Base-by-base conservation (phyloP, 2,113 vertebrate species). In the Brienomyrus brachyistius region DNA sequence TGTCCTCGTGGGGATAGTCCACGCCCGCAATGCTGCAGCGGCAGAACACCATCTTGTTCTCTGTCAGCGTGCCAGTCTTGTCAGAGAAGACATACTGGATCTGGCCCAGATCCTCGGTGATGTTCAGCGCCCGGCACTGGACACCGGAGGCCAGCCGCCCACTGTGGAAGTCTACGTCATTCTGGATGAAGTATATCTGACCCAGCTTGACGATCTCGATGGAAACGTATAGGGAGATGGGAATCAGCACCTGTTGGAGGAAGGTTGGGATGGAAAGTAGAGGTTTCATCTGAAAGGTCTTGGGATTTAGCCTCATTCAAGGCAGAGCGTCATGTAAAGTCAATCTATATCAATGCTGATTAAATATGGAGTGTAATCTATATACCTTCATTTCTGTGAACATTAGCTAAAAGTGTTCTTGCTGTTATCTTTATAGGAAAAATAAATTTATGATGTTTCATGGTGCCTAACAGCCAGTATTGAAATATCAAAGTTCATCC, bases 1-100 rank as follows among this genome's bases (percentile, higher is more conserved):
- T 99, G 89, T 98, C 98, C 83, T 96, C 92, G 70, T 99, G 98
- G 90, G 97, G 96, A 89, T 99, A 99, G 88, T 99, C 98, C 3
- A 95, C 94, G 17, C 98, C 98, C n/a, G 96, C 97, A 88, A 99
- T 96, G 89, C 96, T 98, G 92, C 98, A 99, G 43, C 98, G 96
- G 35, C 96, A 94, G 92, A 99, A 99, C 92, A 98, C 97, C 98
- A 99, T 99, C 92, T 98, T 98, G 93, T 99, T 99, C 93, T 99
- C 98, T 0, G 98, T 99, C 66, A 99, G 97, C 0, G 98, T 99
- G 92, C 98, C 98, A 0, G 98, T 99, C 94, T 99, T 99, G 93
- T 99, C 98, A 1, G 98, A 98, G 93, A 99, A 99, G 90, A 99
- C 92, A 90, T 97, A 97, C 90, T 98, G 97, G 90, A 99, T 97